Conservation (phyloP, 2,113 vertebrate species). For the Panurus biarmicus region DNA sequence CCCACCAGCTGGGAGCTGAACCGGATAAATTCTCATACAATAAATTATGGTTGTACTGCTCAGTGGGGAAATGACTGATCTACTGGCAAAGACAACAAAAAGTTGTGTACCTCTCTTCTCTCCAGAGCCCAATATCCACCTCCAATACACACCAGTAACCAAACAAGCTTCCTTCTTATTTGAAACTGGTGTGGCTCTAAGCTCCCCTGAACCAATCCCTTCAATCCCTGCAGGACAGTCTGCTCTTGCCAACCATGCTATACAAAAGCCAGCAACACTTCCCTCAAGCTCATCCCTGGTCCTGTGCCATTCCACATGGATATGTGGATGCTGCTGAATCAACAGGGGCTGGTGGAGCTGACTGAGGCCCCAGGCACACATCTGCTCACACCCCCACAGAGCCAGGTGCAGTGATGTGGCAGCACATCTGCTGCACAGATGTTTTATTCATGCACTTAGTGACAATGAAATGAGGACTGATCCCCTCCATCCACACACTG, state of each 20-base stretch:
- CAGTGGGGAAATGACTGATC: background rate
- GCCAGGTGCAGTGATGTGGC: background rate
- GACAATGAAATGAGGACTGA: background rate
- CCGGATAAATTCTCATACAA: background rate
- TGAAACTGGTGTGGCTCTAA: background rate
- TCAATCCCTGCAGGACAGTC: background rate
- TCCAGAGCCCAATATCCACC: background rate
- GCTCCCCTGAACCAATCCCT: background rate
- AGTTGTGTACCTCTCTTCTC: background rate
- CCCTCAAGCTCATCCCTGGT: background rate
- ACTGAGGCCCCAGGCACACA: background rate
- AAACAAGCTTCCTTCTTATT: background rate
- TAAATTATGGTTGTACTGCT: background rate
- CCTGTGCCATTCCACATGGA: background rate
- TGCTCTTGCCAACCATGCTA: rapidly evolving
- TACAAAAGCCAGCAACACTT: background rate
- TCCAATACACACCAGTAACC: background rate
- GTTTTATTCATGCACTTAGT: rapidly evolving
- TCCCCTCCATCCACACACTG: too few species aligned
- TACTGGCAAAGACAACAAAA: background rate
- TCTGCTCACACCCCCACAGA: background rate
- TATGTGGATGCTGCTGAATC: rapidly evolving
- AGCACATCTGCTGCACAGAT: background rate
- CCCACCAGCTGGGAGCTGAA: background rate
- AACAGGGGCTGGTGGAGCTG: background rate